These are phyloP conservation scores for Platyrinchus mystaceus DNA, from an alignment of 2,797 vertebrate genomes.

Conservation along the genomic window DNA sequence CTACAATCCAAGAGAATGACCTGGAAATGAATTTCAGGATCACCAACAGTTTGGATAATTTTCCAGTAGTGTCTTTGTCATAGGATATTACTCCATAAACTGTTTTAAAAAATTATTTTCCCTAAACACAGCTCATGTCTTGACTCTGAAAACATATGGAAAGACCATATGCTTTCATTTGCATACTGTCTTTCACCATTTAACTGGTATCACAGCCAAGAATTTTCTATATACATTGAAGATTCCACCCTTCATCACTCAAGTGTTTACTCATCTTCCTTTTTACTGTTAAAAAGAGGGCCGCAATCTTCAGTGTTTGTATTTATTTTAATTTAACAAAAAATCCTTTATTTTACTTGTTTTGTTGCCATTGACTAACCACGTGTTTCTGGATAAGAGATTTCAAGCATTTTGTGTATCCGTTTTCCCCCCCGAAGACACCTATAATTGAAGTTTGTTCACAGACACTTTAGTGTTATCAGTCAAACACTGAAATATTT, in stretches of 20 bases:
- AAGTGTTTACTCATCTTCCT: background rate
- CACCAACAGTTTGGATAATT: background rate
- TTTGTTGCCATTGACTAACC: background rate
- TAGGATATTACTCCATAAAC: background rate
- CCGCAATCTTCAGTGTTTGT: background rate
- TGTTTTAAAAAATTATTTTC: background rate
- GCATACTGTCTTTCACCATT: background rate
- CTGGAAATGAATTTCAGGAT: background rate
- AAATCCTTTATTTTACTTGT: background rate
- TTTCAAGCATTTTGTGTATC: background rate
- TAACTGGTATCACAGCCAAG: background rate
- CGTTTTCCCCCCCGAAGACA: background rate
- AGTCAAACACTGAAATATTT: background rate
- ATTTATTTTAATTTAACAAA: background rate
- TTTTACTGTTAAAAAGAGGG: background rate
- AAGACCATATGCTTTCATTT: background rate
- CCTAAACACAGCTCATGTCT: background rate
- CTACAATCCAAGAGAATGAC: background rate
- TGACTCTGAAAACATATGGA: background rate
- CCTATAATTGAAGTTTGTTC: background rate
- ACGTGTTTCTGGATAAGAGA: background rate
- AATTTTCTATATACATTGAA: background rate
- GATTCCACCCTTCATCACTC: background rate
- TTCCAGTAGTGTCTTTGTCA: background rate
- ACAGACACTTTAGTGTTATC: background rate